A percentile compares a stretch with the other conserved stretches of the same genome.
Conservation (phyloP, 2,888 invertebrate genomes). For the Troides aeacus region DNA sequence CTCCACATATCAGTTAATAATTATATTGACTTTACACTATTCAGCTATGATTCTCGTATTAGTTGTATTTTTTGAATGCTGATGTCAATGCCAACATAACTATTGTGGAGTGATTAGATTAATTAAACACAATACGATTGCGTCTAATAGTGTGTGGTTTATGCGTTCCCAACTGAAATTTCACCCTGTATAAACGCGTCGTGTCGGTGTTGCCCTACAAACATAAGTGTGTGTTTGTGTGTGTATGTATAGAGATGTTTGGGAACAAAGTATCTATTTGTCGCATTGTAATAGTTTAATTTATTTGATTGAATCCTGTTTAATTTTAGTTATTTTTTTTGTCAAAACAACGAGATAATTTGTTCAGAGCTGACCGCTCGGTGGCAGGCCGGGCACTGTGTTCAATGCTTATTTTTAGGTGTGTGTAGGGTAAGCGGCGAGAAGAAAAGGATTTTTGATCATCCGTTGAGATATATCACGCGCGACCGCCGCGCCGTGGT, state of each 20-base stretch:
- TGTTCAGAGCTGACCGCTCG: constrained; percentile 73
- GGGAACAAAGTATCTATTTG: constrained; percentile 76
- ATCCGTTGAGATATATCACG: constrained; percentile 74
- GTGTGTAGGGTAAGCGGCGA: constrained; percentile 68
- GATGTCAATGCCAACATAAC: no score
- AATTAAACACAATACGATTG: no score
- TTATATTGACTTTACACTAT: no score
- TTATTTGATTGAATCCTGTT: constrained; percentile 35
- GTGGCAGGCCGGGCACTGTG: constrained; percentile 55
- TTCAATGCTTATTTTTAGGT: constrained; percentile 78
- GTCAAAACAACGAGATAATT: constrained; percentile 66
- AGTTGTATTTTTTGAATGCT: no score
- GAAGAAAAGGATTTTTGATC: constrained; percentile 86
- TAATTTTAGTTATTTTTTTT: constrained; percentile 33
- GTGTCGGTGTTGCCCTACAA: constrained; percentile 69
- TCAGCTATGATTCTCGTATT: no score
- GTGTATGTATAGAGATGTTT: constrained; percentile 29
- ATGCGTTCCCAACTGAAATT: background rate
- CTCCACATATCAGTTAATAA: no score
- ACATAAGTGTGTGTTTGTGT: constrained; percentile 43
- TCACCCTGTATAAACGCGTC: constrained; percentile 14
- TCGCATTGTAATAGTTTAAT: constrained; percentile 19
- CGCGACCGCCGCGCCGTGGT: constrained; percentile 60
- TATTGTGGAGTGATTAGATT: no score
- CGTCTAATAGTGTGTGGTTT: background rate